Evolutionary conservation across 2,113 vertebrate species (phyloP).

Genomic region (Chaetodon auriga): DNA sequence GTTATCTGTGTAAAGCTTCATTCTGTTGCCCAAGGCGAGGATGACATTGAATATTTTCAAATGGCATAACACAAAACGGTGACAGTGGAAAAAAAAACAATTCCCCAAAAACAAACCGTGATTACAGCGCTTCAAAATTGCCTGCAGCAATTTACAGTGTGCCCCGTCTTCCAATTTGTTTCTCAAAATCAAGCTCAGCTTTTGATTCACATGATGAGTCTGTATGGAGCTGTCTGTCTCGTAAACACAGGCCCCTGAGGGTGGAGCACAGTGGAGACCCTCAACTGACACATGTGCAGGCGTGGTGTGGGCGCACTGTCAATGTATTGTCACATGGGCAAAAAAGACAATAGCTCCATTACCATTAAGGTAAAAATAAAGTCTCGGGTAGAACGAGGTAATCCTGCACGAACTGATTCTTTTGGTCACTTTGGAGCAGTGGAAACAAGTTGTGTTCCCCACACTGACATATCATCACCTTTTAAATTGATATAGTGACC

Average conservation of each 20-base stretch:
- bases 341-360: neutral
- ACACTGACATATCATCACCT: neutral
- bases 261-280: neutral
- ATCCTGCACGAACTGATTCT: neutral
- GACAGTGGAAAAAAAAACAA: conserved; percentile 43
- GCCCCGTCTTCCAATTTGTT: conserved; percentile 48
- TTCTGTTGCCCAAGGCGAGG: conserved; percentile 31
- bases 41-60: conserved; percentile 61
- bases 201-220: conserved; percentile 53
- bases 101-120: conserved; percentile 51
- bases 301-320: neutral
- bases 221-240: conserved; percentile 5
- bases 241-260: conserved; percentile 10
- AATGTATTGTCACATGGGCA: neutral
- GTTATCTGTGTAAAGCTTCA: conserved; percentile 42
- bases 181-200: conserved; percentile 53
- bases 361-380: neutral
- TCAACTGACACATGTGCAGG: neutral
- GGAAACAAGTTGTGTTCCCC: neutral
- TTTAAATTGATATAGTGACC: too few relatives aligned
- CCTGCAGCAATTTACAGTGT: conserved; percentile 52
- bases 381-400: neutral
- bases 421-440: neutral
- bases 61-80: conserved; percentile 19
- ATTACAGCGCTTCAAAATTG: conserved; percentile 53